Base-by-base conservation (phyloP, 30 jellyfish, hydroid and myxozoan species). In the Turritopsis dohrnii region DNA sequence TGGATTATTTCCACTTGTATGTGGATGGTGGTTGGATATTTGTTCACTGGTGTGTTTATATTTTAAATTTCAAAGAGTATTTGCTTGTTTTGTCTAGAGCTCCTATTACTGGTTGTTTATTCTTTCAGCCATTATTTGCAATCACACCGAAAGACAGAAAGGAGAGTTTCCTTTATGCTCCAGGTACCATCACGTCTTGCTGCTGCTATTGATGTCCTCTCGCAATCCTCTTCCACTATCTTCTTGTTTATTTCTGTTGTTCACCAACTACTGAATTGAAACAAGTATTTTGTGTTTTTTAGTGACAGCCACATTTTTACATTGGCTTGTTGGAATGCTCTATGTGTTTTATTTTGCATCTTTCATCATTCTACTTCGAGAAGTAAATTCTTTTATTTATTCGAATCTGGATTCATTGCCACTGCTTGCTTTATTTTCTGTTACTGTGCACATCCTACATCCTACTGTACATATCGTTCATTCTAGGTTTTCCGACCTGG, bases 1-100 rank as follows among this genome's bases (percentile, higher is more conserved):
- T 74, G 98, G 98, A 31, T 83, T 93, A 21, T 93, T 93, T 74
- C 98, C 98, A 0, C 69, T 93, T 75, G 85, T 88, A 41, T 88
- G 96, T 66, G 96, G 98, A 29, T 93, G 98, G 98, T 93, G 98
- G 98, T 82, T 93, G 60, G 98, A 93, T 75, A 88, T 93, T 54
- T 93, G 98, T 72, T 87, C 98, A 21, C 75, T 93, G 89, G 97
- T 92, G 93, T 54, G n/a, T 72, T 22, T 71, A 17, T 60, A n/a
- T 80, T 26, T 20, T 26, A 9, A 28, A 52, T 41, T 41, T 41
- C 60, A 41, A 41, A 13, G 13, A 41, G 60, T 41, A 41, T 3
- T 41, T 41, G 5, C 13, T 13, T 41, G 60, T 3, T 41, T 5
- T 41, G 9, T 41, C 13, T 41, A n/a, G n/a, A n/a, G n/a, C 60